Conservation (phyloP, 2,797 vertebrate genomes). For the Crocidura indochinensis region DNA sequence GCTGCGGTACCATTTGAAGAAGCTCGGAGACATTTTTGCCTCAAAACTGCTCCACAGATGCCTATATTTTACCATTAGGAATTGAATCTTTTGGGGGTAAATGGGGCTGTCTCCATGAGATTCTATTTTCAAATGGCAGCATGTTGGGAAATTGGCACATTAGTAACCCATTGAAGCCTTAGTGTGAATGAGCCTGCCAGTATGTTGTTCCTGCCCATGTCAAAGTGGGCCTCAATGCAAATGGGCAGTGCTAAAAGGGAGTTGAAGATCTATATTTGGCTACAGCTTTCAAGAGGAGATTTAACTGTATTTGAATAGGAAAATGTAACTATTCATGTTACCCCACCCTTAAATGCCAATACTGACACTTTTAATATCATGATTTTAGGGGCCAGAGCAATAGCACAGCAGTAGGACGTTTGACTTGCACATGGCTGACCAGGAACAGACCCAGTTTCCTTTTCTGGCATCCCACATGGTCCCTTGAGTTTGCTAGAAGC, state of each 20-base stretch:
- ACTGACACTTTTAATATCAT: background rate
- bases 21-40: background rate
- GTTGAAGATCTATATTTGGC: background rate
- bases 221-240: background rate
- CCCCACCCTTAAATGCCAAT: conserved; percentile 45
- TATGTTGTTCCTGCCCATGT: background rate
- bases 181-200: conserved; percentile 17
- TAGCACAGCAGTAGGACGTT: no score
- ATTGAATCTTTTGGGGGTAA: conserved; percentile 50
- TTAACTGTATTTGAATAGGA: conserved; percentile 49
- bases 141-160: background rate
- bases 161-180: conserved; percentile 15
- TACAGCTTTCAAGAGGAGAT: conserved; percentile 18
- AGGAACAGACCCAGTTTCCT: no score
- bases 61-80: conserved; percentile 43
- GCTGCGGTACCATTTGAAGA: conserved; percentile 48
- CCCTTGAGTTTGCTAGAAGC: no score
- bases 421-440: no score
- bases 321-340: conserved; percentile 3
- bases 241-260: background rate
- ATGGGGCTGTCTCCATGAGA: background rate
- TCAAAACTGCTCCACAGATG: background rate
- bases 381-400: no score
- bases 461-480: background rate
- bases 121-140: conserved; percentile 30